These are phyloP conservation scores for Pterois miles DNA, from an alignment of 2,797 vertebrate species.

Conservation along the genomic window DNA sequence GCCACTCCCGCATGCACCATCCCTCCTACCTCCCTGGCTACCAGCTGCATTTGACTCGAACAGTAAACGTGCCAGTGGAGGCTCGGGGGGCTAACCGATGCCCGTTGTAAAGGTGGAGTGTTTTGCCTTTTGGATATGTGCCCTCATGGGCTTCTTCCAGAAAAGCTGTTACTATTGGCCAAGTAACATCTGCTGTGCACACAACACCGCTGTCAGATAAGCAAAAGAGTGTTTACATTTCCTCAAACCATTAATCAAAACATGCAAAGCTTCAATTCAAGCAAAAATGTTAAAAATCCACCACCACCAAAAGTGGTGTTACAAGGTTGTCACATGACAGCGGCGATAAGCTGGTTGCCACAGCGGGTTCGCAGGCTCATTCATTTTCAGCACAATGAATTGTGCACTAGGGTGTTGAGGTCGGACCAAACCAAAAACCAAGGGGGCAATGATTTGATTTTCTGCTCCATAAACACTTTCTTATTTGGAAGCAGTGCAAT, in stretches of 20 bases:
- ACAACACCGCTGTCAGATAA: conserved; percentile 4
- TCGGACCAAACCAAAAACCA: conserved; percentile 72
- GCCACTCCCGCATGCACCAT: conserved; percentile 54
- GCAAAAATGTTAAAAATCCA: conserved; percentile 1
- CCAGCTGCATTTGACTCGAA: conserved; percentile 60
- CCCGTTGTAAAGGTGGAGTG: conserved; percentile 58
- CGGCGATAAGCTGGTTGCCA: conserved; percentile 46
- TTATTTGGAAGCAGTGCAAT: conserved; percentile 74
- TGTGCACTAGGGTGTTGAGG: conserved; percentile 69
- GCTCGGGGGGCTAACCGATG: conserved; percentile 55
- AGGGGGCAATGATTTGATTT: conserved; percentile 80
- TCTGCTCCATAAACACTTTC: conserved; percentile 83
- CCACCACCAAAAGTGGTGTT: conserved; percentile 18
- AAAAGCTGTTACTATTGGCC: conserved; percentile 56
- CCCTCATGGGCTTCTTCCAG: conserved; percentile 63
- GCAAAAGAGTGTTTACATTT: background rate
- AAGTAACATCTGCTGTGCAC: conserved; percentile 42
- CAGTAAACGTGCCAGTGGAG: conserved; percentile 68
- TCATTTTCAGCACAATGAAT: conserved; percentile 75
- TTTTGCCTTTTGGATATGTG: conserved; percentile 68
- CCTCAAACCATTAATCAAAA: background rate
- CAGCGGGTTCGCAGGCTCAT: conserved; percentile 58
- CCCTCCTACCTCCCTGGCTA: conserved; percentile 59
- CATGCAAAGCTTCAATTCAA: background rate
- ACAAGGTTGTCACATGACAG: conserved; percentile 29